Evolutionary conservation across 2,113 vertebrate species (phyloP), one percentile per base, ranked within the genome.

Genomic region (Apteryx mantelli): DNA sequence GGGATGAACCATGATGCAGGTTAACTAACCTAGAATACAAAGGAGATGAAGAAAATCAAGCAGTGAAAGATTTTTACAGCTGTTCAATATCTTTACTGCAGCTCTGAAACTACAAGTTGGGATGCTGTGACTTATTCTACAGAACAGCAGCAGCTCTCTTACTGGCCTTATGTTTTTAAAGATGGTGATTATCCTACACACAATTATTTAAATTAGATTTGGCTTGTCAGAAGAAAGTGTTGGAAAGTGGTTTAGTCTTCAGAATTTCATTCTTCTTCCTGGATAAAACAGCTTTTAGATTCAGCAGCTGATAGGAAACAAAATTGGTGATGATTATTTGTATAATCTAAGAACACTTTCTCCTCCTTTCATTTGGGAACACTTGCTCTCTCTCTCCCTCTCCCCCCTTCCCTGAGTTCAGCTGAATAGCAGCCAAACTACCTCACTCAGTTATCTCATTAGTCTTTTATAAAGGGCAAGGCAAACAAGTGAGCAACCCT

Each of bases 391-490:
- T 12, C 78, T 44, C 44, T 48, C 42, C 24, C 30, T 77, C 26
- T 69, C 18, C 63, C 28, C 34, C 6, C 70, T 65, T 82, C 52
- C 50, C 88, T 12, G 86, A 94, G 88, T 96, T 95, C 87, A 93
- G 40, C 84, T 94, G 94, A 66, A 69, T 11, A 77, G 82, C 85
- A 91, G 93, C 94, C 95, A 94, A 86, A 68, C 66, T 81, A 42
- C 89, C 95, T 96, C 93, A 89, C 68, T 94, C 75, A 83, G 20
- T 94, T 93, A 60, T 82, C 88, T 91, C 93, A 89, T 94, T 77
- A 92, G 79, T 89, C 75, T 88, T 76, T 88, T 30, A 68, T 53
- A 93, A 91, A 91, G 87, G 64, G 85, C 82, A 95, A 61, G 87
- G 80, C 68, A 95, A 85, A 88, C 66, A 92, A 95, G 75, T 32